Evolutionary conservation across 2,888 invertebrate genomes (phyloP).

Genomic region (Dorcus parallelipipedus): DNA sequence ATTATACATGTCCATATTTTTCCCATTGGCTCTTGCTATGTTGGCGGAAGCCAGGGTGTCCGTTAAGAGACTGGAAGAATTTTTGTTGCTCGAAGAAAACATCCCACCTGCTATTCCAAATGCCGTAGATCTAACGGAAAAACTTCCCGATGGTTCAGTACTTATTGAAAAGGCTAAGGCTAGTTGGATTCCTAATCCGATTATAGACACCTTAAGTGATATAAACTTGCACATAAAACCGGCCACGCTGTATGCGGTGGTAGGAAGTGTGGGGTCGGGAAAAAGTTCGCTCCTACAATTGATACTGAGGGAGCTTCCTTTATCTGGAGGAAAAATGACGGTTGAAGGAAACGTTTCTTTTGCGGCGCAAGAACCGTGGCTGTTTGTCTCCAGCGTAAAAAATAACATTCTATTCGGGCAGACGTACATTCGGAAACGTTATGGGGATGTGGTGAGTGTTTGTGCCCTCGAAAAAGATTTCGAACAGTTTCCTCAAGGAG

Average conservation of each 20-base stretch:
- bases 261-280: constrained; percentile 67
- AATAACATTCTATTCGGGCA: constrained; percentile 80
- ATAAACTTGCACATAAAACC: constrained; percentile 52
- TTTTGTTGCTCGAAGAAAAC: constrained; percentile 49
- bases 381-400: constrained; percentile 66
- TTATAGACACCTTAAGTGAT: constrained; percentile 50
- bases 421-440: constrained; percentile 54
- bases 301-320: constrained; percentile 68
- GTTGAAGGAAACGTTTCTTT: constrained; percentile 66
- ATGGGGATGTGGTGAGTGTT: constrained; percentile 53
- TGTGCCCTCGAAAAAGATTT: constrained; percentile 68
- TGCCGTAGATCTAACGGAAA: constrained; percentile 17
- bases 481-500: constrained; percentile 66
- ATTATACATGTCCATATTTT: constrained; percentile 62
- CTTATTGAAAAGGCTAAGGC: constrained; percentile 28
- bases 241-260: constrained; percentile 52
- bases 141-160: constrained; percentile 30
- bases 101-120: constrained; percentile 34
- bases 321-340: constrained; percentile 58
- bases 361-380: constrained; percentile 79
- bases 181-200: constrained; percentile 40
- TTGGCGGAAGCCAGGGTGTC: constrained; percentile 65
- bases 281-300: constrained; percentile 68
- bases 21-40: constrained; percentile 59
- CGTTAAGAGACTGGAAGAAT: constrained; percentile 57